Conservation (phyloP, 2,797 vertebrate species). For the Leuciscus waleckii region DNA sequence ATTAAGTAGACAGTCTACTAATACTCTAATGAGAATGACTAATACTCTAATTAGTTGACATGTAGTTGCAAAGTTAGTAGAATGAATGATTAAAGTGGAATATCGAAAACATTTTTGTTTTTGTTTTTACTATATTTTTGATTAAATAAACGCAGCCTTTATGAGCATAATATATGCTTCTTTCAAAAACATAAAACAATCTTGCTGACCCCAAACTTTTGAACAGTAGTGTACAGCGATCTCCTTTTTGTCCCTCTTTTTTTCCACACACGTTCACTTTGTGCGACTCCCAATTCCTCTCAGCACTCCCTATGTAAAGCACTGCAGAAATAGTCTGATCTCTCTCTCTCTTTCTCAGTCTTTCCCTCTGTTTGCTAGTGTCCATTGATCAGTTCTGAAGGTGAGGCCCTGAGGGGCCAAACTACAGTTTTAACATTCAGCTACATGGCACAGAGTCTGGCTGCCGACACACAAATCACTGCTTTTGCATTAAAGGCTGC, state of each 20-base stretch:
- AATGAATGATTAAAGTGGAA: neutral
- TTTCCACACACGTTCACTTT: neutral
- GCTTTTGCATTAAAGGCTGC: neutral
- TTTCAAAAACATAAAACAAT: no score
- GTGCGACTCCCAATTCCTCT: constrained; percentile 1
- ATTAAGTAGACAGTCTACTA: no score
- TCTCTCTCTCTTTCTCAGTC: neutral
- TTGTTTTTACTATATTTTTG: neutral
- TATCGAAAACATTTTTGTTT: no score
- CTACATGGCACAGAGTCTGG: constrained; percentile 39
- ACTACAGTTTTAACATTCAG: constrained; percentile 44
- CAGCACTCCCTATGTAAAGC: constrained; percentile 9
- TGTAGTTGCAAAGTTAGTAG: neutral
- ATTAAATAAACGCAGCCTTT: neutral
- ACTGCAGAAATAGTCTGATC: constrained; percentile 33
- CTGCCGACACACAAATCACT: constrained; percentile 41
- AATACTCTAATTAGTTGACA: no score
- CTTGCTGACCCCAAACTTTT: neutral
- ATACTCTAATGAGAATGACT: no score
- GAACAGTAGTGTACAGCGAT: neutral
- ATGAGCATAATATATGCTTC: neutral
- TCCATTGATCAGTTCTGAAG: constrained; percentile 50
- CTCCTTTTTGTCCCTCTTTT: neutral
- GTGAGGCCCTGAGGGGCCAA: constrained; percentile 39
- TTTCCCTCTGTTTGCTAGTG: constrained; percentile 26